Evolutionary conservation across 2,113 vertebrate genomes (phyloP).

Genomic region (Rhinolophus sinicus): DNA sequence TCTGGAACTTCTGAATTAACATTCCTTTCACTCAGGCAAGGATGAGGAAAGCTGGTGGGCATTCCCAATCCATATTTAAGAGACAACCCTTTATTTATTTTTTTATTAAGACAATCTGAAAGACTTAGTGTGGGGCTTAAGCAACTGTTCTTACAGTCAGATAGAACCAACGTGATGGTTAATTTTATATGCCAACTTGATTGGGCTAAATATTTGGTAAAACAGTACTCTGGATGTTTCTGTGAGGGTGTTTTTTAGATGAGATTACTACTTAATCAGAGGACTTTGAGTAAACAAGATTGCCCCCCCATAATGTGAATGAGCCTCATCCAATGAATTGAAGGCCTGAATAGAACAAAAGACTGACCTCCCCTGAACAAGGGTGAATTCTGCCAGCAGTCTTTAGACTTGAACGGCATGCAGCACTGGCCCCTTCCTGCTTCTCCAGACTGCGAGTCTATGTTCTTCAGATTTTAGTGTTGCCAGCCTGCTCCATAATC

Average conservation of each 20-base stretch:
- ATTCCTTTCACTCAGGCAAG: background rate
- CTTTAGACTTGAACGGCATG: background rate
- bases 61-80: background rate
- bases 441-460: background rate
- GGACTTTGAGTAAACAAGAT: background rate
- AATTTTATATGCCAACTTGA: background rate
- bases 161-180: background rate
- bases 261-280: background rate
- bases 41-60: background rate
- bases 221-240: background rate
- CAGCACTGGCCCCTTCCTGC: background rate
- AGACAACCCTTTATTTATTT: background rate
- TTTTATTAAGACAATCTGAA: background rate
- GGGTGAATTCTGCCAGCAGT: background rate
- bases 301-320: background rate
- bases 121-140: background rate
- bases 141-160: background rate
- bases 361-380: background rate
- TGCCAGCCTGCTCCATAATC: background rate
- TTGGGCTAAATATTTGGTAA: background rate
- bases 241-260: background rate
- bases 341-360: background rate
- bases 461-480: background rate
- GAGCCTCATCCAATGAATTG: background rate
- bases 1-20: conserved; percentile 2